These are phyloP conservation scores for Cavia porcellus DNA, from an alignment of 2,113 vertebrate species.

Conservation along the genomic window DNA sequence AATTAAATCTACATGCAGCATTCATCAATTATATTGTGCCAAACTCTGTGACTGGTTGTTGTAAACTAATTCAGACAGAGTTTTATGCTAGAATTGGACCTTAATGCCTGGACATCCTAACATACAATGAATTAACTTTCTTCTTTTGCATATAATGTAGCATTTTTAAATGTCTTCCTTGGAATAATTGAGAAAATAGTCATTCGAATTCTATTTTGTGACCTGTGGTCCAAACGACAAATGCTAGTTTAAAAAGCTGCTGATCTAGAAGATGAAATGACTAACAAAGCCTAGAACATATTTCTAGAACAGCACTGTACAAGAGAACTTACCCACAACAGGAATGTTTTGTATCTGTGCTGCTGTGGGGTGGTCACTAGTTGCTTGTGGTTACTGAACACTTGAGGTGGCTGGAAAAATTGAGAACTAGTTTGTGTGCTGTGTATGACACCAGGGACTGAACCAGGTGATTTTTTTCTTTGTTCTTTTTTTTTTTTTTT, in stretches of 20 bases:
- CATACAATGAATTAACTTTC: not conserved
- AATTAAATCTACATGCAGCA: not conserved
- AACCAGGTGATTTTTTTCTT: not conserved
- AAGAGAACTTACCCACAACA: not conserved
- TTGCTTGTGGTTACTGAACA: not conserved
- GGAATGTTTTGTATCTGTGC: not conserved
- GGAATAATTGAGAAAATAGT: not conserved
- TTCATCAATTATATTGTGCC: not conserved
- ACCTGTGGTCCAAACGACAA: not conserved
- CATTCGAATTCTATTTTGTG: not conserved
- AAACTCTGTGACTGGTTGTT: not conserved
- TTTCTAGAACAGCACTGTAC: not conserved
- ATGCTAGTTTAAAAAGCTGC: not conserved
- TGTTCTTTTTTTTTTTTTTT: not conserved
- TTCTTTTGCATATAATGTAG: not conserved
- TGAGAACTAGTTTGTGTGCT: not conserved
- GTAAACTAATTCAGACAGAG: not conserved
- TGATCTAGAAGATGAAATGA: not conserved
- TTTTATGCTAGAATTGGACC: slow-evolving; percentile 20
- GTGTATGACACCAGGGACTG: not conserved
- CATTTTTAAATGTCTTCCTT: not conserved
- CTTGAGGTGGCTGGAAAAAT: not conserved
- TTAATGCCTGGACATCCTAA: not conserved
- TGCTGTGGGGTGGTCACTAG: not conserved
- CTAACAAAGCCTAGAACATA: not conserved